Base-by-base conservation (phyloP, 2,888 invertebrate genomes). In the Cactoblastis cactorum region DNA sequence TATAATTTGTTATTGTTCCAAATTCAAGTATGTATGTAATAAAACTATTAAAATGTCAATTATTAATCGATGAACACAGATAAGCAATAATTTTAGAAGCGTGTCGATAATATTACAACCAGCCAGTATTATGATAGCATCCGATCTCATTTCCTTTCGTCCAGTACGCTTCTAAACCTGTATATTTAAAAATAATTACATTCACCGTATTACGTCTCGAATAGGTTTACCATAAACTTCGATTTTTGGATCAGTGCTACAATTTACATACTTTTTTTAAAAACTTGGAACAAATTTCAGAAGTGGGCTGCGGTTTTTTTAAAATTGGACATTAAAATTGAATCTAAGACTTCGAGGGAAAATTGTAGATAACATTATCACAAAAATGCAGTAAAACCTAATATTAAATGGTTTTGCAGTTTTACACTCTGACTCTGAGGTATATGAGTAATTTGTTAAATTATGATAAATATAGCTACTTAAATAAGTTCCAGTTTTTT, bases 111-210 rank as follows among this genome's bases (percentile, higher is more conserved):
- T 17, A 37, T 11, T 11, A 17, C n/a, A n/a, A n/a, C n/a, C n/a
- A 17, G 41, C 22, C 41, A 24, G 14, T 22, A 39, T 19, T 12
- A 2, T 18, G 19, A 38, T n/a, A n/a, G 12, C 14, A 28, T 28
- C 8, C 8, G 15, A 8, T 8, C 28, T 32, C 28, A 32, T 43
- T 43, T 28, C 43, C 28, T 43, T 9, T 22, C 39, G 28, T 12
- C 19, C 9, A 28, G 8, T 6, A 22, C 35, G 14, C 37, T 15
- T 28, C 47, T 48, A 38, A 48, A 38, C 47, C 24, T 3, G 47
- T 37, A 24, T 35, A 37, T 24, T 38, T 38, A 37, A 37, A 37
- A 48, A 48, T 37, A 48, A 48, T 48, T 28, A 48, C 47, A 47
- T 28, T 38, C 37, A 48, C 47, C 37, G 47, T n/a, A 48, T 48